A percentile compares a stretch with the other conserved stretches of the same genome.
phyloP scores from a whole-genome alignment of 2,113 vertebrate genomes.

The Eudorcas thomsonii region DNA sequence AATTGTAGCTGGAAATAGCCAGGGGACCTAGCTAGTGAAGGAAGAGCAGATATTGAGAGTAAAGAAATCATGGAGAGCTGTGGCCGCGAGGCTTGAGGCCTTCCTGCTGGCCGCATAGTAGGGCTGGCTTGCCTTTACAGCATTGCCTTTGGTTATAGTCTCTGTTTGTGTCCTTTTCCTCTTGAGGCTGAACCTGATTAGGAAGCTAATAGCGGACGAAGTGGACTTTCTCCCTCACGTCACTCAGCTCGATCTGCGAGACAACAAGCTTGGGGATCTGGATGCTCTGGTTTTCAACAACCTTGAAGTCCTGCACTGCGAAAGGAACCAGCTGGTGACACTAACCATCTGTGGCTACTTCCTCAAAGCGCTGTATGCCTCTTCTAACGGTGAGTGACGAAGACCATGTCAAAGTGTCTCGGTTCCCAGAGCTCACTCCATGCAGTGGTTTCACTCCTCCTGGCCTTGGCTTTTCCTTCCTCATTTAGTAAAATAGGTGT shows the following conservation, averaged over 20 bases:
- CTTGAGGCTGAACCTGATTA: slow-evolving; percentile 89
- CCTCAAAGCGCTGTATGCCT: slow-evolving; percentile 92
- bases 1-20: slow-evolving; percentile 3
- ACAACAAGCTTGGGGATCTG: slow-evolving; percentile 91
- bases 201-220: slow-evolving; percentile 83
- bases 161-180: not conserved
- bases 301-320: slow-evolving; percentile 96
- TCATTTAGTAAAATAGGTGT: not conserved
- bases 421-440: not conserved
- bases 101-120: too few species aligned
- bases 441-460: rapidly evolving
- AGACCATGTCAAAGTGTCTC: not conserved
- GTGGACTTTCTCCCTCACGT: slow-evolving; percentile 92
- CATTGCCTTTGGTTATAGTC: not conserved
- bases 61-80: not conserved
- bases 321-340: slow-evolving; percentile 90
- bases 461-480: not conserved
- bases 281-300: slow-evolving; percentile 91
- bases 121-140: not conserved
- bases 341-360: slow-evolving; percentile 89
- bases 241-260: slow-evolving; percentile 94
- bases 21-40: not conserved
- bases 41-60: not conserved
- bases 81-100: not conserved
- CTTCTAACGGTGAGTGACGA: slow-evolving; percentile 88